Evolutionary conservation across 2,888 invertebrate genomes (phyloP), one percentile per base, ranked within the genome.

Genomic region (Melikaiella ostensackeni): DNA sequence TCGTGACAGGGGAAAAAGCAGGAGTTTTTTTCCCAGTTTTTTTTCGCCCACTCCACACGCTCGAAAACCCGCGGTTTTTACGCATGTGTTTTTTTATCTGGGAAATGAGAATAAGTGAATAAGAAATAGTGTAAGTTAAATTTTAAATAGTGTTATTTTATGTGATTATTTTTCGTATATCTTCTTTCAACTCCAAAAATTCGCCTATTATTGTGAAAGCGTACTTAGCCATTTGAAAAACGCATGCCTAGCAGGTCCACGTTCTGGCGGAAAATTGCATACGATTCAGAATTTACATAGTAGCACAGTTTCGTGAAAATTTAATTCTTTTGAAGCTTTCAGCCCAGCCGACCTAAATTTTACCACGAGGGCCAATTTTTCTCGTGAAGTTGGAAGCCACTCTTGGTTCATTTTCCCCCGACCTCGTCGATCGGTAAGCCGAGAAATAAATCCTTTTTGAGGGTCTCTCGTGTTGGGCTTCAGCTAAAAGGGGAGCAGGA

Each of bases 361-460:
- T 9, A 70, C 50, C n/a, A 70, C 50, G 70, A 70, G 50, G 70
- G 70, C 70, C 70, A 70, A 70, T 70, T 70, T 70, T 70, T 70
- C 50, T 50, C 33, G 70, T 70, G 46, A 70, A 70, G 50, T 50
- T 70, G 46, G 50, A 70, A 70, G 70, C 50, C 70, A 50, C 66
- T 70, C 50, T 50, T 30, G n/a, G 50, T 50, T 70, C 30, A n/a
- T 33, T n/a, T 42, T 16, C 50, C 70, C 27, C n/a, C 50, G 33
- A 50, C 70, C 50, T 70, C 70, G 70, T 50, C 50, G 50, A 75
- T 46, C 30, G 62, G 77, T 77, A 77, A 79, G 79, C 81, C 78
- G 75, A 79, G 83, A 83, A 85, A 86, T 85, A 84, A 86, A 84
- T 86, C 84, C 81, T 82, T 82, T 82, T 75, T 59, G 76, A 76